Evolutionary conservation across 2,797 vertebrate species (phyloP).

Genomic region (Chiloscyllium punctatum): DNA sequence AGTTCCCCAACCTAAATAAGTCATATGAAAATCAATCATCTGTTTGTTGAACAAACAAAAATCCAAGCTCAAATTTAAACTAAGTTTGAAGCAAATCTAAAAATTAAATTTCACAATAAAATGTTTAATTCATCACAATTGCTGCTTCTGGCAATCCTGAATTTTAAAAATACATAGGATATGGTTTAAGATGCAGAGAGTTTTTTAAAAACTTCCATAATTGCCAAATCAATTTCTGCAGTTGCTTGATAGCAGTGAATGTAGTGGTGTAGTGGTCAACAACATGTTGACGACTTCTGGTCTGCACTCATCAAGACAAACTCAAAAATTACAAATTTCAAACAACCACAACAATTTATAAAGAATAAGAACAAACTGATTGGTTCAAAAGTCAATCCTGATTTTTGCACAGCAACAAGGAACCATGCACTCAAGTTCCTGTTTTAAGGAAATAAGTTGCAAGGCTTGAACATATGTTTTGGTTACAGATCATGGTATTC

Average conservation of each 20-base stretch:
- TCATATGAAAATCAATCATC: background rate
- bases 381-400: too few relatives aligned
- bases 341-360: too few relatives aligned
- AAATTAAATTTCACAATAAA: background rate
- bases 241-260: too few relatives aligned
- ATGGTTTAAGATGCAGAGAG: background rate
- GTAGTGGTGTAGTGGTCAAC: too few relatives aligned
- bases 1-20: background rate
- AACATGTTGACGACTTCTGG: too few relatives aligned
- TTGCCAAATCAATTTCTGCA: background rate
- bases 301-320: too few relatives aligned
- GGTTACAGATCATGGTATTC: too few relatives aligned
- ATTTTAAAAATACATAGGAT: background rate
- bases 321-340: too few relatives aligned
- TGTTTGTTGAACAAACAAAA: background rate
- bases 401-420: too few relatives aligned
- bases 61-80: background rate
- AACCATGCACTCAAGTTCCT: too few relatives aligned
- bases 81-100: background rate
- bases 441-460: too few relatives aligned
- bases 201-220: background rate
- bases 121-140: background rate
- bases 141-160: background rate
- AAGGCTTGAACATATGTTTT: background rate
- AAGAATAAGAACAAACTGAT: too few relatives aligned